Conservation (phyloP, 2,888 invertebrate genomes). For the Pachycephus smyrnensis region DNA sequence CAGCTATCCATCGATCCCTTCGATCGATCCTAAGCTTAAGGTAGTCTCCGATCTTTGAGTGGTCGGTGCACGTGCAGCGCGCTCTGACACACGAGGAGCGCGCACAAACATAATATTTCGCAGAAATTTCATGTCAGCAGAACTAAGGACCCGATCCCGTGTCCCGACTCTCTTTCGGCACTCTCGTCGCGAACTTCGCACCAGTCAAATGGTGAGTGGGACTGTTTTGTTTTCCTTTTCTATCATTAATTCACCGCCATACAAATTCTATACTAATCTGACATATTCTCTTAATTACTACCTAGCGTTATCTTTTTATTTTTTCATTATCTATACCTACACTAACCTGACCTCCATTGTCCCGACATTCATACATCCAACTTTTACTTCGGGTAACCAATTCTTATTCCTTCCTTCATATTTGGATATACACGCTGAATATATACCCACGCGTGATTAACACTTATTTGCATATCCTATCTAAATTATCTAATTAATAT, state of each 20-base stretch:
- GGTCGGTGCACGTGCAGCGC: constrained; percentile 21
- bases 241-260: not conserved
- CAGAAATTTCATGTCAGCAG: constrained; percentile 50
- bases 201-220: constrained; percentile 36
- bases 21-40: not conserved
- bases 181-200: constrained; percentile 22
- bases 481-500: not conserved
- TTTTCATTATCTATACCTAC: not conserved
- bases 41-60: constrained; percentile 18
- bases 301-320: not conserved
- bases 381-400: not conserved
- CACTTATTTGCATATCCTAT: no score
- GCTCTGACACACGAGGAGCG: constrained; percentile 23
- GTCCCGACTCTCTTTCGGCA: constrained; percentile 8
- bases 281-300: not conserved
- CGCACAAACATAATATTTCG: constrained; percentile 41
- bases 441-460: no score
- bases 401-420: not conserved
- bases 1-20: not conserved
- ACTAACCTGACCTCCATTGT: not conserved
- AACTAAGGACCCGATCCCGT: constrained; percentile 31
- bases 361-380: not conserved
- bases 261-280: not conserved
- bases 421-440: not conserved
- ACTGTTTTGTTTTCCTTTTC: constrained; percentile 7